Evolutionary conservation across 53 echinoderm and acorn worm genomes (phyloP).

Genomic region (Astropecten irregularis): DNA sequence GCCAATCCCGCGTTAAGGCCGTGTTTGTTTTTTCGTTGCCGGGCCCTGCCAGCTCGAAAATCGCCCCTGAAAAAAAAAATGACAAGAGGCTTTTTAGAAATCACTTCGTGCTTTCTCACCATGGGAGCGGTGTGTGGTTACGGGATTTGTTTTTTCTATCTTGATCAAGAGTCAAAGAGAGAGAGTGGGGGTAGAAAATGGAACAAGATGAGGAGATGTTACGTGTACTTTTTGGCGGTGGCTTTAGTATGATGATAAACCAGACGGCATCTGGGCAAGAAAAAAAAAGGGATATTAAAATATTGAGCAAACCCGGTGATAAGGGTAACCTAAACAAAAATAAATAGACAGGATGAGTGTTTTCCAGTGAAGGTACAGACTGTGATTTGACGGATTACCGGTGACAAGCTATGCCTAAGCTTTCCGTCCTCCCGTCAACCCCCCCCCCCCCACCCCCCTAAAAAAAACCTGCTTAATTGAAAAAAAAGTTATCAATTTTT

Average conservation of each 20-base stretch:
- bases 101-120: slow-evolving; percentile 2
- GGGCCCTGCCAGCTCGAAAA: slow-evolving; percentile 34
- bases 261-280: too few species aligned
- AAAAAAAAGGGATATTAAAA: slow-evolving; percentile 39
- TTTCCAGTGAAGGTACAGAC: too few species aligned
- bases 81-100: slow-evolving; percentile 42
- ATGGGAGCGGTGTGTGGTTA: slow-evolving; percentile 22
- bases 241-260: too few species aligned
- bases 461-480: slow-evolving; percentile 47
- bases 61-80: slow-evolving; percentile 12
- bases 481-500: slow-evolving; percentile 59
- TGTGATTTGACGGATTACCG: slow-evolving; percentile 41
- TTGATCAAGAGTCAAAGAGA: neutral
- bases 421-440: too few species aligned
- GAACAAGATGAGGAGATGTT: neutral
- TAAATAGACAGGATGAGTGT: slow-evolving; percentile 35
- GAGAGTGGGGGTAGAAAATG: neutral
- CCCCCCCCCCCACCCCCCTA: too few species aligned
- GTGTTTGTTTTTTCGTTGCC: slow-evolving; percentile 55
- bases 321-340: slow-evolving; percentile 38
- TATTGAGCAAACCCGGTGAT: slow-evolving; percentile 43
- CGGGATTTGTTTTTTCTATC: too few species aligned
- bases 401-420: slow-evolving; percentile 37
- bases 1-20: slow-evolving; percentile 50
- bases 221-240: slow-evolving; percentile 19